Base-by-base conservation (phyloP, 2,113 vertebrate species). In the Rhinogobius similis region DNA sequence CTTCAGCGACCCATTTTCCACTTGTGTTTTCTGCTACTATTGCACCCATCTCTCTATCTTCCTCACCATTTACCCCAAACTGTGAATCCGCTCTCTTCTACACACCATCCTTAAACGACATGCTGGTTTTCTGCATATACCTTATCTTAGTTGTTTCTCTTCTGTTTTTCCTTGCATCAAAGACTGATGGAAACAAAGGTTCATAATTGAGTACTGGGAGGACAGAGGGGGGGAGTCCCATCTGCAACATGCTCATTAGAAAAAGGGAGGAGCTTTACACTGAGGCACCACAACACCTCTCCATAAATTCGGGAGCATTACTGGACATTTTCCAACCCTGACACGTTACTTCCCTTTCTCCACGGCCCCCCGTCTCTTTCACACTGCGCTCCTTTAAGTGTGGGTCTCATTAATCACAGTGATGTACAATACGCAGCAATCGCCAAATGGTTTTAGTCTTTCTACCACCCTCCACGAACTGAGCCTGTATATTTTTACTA, bases 231-330 rank as follows among this genome's bases (percentile, higher is more conserved):
- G 78, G 72, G 8, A 87, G 87, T 83, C 86, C 88, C 87, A 87
- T 87, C 82, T 85, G 86, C 79, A 87, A 82, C 46, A 10, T 73
- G 84, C 86, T 89, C 87, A 88, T 90, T 89, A 89, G 84, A 77
- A 66, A 81, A 82, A 56, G 70, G 78, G 76, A 79, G 80, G 79
- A 69, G 77, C 83, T 72, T 73, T 66, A 65, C 79, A 82, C 75
- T 74, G 75, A 82, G 70, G 70, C 80, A 81, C 76, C 32, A 68
- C 62, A 65, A 65, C 77, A 73, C 38, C 43, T 14, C 29, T 14
- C 36, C 58, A 59, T 21, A 21, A 67, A 21, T 61, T 76, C 72
- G 64, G 62, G 68, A 73, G 29, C 76, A 61, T 64, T 56, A 43
- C 77, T 83, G 82, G 75, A 84, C 61, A 58, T 68, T 23, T 75